These are phyloP conservation scores for Pygoscelis antarcticus DNA, from an alignment of 2,113 vertebrate genomes.

Conservation along the genomic window DNA sequence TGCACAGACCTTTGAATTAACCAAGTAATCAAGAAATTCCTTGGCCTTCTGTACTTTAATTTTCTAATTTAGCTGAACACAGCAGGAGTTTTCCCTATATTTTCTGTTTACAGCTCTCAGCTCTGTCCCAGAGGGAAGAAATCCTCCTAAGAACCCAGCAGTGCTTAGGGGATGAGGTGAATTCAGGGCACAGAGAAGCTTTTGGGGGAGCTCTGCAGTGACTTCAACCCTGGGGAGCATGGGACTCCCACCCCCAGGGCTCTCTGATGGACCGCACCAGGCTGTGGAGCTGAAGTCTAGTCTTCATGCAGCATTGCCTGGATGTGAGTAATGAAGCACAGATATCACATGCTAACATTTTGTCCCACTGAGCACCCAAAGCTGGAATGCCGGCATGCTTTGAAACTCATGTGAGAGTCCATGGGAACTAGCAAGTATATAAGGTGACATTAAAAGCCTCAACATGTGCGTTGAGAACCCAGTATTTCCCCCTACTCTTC, in stretches of 20 bases:
- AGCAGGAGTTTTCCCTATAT: not conserved
- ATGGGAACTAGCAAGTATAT: not conserved
- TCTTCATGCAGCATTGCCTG: not conserved
- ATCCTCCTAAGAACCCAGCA: not conserved
- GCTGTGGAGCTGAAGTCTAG: not conserved
- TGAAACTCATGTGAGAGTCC: not conserved
- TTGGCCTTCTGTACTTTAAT: not conserved
- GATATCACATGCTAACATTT: accelerated
- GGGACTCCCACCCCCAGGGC: not conserved
- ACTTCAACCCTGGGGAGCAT: not conserved
- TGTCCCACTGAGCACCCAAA: not conserved
- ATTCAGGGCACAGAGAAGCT: not conserved
- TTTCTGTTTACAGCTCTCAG: not conserved
- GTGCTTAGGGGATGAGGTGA: not conserved
- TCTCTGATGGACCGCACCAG: not conserved
- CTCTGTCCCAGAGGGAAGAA: not conserved
- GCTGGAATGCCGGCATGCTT: not conserved
- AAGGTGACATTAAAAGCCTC: not conserved
- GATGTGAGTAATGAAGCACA: not conserved
- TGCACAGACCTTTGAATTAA: not conserved
- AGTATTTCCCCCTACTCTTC: not conserved
- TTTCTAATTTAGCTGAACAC: not conserved
- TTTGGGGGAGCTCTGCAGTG: not conserved
- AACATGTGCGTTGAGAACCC: accelerated
- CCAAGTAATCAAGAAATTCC: not conserved